phyloP scores from a whole-genome alignment of 2,113 vertebrate genomes.

The Nanorana parkeri region DNA sequence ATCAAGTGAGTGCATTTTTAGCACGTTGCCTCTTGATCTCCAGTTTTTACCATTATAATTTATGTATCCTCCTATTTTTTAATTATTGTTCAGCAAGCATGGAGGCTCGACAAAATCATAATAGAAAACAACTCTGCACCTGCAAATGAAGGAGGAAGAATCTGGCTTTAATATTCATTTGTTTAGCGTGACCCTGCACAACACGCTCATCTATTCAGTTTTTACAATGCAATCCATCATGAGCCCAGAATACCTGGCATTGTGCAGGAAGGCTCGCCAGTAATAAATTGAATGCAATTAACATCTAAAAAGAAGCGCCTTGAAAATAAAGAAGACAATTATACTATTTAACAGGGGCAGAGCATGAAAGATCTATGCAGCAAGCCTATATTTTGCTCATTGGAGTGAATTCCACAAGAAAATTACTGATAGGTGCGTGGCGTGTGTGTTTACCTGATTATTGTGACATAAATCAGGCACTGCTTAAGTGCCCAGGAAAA shows the following conservation, averaged over 20 bases:
- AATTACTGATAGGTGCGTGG: conserved; percentile 41
- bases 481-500: conserved; percentile 36
- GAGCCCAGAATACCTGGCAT: conserved; percentile 53
- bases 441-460: conserved; percentile 25
- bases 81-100: conserved; percentile 35
- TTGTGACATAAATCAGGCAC: conserved; percentile 51
- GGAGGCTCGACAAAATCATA: conserved; percentile 25
- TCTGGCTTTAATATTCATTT: conserved; percentile 53
- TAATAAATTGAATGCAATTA: conserved; percentile 59
- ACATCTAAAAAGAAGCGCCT: conserved; percentile 56
- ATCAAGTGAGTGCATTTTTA: background rate
- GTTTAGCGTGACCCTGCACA: conserved; percentile 48
- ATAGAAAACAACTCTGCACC: conserved; percentile 22
- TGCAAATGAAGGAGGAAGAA: conserved; percentile 41
- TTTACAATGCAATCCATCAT: conserved; percentile 55
- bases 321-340: conserved; percentile 57
- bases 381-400: conserved; percentile 31
- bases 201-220: conserved; percentile 46
- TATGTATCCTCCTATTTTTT: conserved; percentile 19
- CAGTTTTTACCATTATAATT: conserved; percentile 16
- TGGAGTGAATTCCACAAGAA: conserved; percentile 43
- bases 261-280: conserved; percentile 39
- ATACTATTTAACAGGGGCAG: conserved; percentile 54
- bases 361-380: conserved; percentile 54
- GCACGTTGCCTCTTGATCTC: background rate